phyloP scores from a whole-genome alignment of 2,797 vertebrate species.

The Dicrostonyx torquatus region DNA sequence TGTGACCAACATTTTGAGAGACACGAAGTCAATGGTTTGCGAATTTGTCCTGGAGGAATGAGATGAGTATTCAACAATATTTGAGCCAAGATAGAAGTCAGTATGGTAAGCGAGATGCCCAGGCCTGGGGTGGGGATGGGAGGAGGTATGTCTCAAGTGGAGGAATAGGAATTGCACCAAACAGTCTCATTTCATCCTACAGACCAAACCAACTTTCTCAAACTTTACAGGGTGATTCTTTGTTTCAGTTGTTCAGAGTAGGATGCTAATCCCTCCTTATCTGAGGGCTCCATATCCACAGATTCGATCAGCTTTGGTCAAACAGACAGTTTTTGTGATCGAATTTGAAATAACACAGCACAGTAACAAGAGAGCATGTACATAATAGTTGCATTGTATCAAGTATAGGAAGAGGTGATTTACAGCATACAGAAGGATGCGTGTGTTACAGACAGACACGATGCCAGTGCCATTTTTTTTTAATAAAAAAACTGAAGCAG shows the following conservation, averaged over 20 bases:
- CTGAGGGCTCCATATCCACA: neutral
- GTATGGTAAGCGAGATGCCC: neutral
- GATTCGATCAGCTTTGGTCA: neutral
- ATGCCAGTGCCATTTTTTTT: too few species aligned
- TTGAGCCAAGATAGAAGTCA: neutral
- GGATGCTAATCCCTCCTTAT: too few species aligned
- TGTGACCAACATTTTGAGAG: neutral
- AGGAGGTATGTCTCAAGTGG: too few species aligned
- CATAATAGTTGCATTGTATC: neutral
- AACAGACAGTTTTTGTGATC: neutral
- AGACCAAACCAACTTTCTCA: neutral
- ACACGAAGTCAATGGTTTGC: neutral
- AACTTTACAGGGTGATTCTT: neutral
- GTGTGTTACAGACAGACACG: neutral
- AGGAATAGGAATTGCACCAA: fast-evolving
- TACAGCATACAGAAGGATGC: neutral
- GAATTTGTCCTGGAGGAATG: neutral
- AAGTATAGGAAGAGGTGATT: neutral
- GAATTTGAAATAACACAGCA: neutral
- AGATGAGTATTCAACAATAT: neutral
- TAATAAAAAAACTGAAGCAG: neutral
- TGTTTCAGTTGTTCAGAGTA: neutral
- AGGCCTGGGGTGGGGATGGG: neutral
- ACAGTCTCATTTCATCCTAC: neutral
- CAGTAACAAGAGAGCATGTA: neutral